These are phyloP conservation scores for Drosophila dunni DNA, from an alignment of 1,140 invertebrate species.

Conservation along the genomic window DNA sequence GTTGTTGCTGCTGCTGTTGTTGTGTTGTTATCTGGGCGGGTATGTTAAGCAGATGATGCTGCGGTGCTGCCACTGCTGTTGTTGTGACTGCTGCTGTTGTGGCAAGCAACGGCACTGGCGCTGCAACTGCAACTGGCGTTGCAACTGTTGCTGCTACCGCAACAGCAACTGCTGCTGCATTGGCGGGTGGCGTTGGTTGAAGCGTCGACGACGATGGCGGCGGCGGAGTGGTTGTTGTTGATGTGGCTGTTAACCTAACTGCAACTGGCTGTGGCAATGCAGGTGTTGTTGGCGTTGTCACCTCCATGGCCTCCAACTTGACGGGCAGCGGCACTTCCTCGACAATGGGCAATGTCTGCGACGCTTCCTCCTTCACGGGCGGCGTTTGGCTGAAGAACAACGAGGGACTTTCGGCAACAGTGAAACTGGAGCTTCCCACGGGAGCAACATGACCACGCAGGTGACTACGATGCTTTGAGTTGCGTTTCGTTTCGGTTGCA, in stretches of 20 bases:
- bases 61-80: conserved; percentile 21
- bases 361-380: conserved; percentile 42
- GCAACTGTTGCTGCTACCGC: conserved; percentile 4
- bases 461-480: conserved; percentile 49
- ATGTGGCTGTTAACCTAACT: neutral
- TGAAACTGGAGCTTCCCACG: conserved; percentile 62
- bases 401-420: conserved; percentile 31
- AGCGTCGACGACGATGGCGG: neutral
- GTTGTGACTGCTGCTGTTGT: conserved; percentile 14
- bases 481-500: conserved; percentile 47
- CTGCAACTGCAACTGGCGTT: conserved; percentile 2
- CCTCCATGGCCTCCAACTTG: neutral
- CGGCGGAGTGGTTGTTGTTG: neutral
- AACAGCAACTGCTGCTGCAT: conserved; percentile 4
- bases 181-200: neutral
- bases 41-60: conserved; percentile 63
- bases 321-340: neutral
- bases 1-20: conserved; percentile 28
- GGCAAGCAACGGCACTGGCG: conserved; percentile 17
- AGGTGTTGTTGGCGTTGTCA: conserved; percentile 1
- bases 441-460: conserved; percentile 12
- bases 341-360: conserved; percentile 8
- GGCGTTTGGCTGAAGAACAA: conserved; percentile 68
- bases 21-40: conserved; percentile 67
- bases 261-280: conserved; percentile 1